Evolutionary conservation across 2,888 invertebrate species (phyloP), one percentile per base, ranked within the genome.

Genomic region (Orthosia gracilis): DNA sequence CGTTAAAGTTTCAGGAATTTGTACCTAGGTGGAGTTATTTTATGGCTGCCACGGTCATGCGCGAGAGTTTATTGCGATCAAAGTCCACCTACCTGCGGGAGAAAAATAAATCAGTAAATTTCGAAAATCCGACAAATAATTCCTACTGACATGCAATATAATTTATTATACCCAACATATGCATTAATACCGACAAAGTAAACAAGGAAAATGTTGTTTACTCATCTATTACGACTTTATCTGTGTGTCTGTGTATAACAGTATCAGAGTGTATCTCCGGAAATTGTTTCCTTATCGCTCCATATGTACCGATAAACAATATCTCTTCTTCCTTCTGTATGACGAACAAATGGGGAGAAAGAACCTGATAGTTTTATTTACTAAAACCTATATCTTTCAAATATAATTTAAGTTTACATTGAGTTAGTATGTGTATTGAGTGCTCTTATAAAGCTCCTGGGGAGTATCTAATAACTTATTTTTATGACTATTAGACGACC

Each of bases 271-370:
- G 49, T 71, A 69, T 71, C 69, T 77, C 66, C 69, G 73, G 71
- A 84, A 72, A 80, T 80, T 74, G 77, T 84, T 84, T 83, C 61
- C 75, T 69, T 67, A 59, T 75, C 72, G 64, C 52, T 52, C 68
- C 66, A 57, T 70, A 49, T 63, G 62, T 64, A 58, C 31, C 26
- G 61, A 83, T 76, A 70, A 63, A 70, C 52, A 47, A 76, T 73
- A 73, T 59, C 18, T 73, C n/a, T 61, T 47, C n/a, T 58, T 55
- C 54, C 31, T 52, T 63, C 65, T 50, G 50, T 58, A 77, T 73
- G 77, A 69, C 62, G 80, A 76, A 72, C 45, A 57, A 45, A 58
- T 26, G 47, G n/a, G 18, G 57, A 17, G 23, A 40, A 45, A n/a
- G 12, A 57, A 52, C 31, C 63, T 59, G 21, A 7, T 72, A 40